Percentiles rank a stretch among this genome's conserved stretches.
These are phyloP conservation scores for Eublepharis macularius DNA, from an alignment of 2,113 vertebrate species.

Conservation along the genomic window DNA sequence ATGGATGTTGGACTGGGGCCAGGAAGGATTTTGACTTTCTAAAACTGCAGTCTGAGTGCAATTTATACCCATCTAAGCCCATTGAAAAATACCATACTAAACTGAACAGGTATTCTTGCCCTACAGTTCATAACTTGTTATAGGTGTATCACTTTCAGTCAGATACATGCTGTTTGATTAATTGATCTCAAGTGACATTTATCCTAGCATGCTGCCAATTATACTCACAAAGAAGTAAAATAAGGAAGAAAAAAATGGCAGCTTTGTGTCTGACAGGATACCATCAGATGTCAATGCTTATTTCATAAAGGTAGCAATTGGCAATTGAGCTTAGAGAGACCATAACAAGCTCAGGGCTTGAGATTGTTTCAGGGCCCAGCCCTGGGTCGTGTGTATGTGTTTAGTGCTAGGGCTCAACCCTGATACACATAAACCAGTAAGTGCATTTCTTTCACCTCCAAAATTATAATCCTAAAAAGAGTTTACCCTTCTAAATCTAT, in stretches of 20 bases:
- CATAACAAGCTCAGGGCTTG: not conserved
- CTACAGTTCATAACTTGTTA: constrained; percentile 45
- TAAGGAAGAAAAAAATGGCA: constrained; percentile 46
- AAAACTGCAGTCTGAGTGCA: not conserved
- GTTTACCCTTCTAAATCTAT: too few relatives aligned
- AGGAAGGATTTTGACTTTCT: not conserved
- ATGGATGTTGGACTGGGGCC: not conserved
- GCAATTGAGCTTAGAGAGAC: not conserved
- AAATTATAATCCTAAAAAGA: too few relatives aligned
- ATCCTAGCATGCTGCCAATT: constrained; percentile 62
- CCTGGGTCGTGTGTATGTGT: not conserved
- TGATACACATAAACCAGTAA: not conserved
- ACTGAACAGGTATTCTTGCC: not conserved
- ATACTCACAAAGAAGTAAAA: constrained; percentile 49
- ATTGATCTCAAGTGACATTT: constrained; percentile 59
- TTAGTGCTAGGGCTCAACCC: not conserved
- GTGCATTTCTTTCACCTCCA: not conserved
- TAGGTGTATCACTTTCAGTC: constrained; percentile 57
- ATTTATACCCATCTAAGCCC: too few relatives aligned
- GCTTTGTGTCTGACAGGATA: constrained; percentile 23
- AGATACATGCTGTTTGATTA: constrained; percentile 53
- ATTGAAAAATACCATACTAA: too few relatives aligned
- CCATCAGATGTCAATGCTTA: not conserved
- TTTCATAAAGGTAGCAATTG: not conserved
- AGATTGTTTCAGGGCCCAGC: not conserved